Evolutionary conservation across 2,113 vertebrate species (phyloP).

Genomic region (Tichodroma muraria): DNA sequence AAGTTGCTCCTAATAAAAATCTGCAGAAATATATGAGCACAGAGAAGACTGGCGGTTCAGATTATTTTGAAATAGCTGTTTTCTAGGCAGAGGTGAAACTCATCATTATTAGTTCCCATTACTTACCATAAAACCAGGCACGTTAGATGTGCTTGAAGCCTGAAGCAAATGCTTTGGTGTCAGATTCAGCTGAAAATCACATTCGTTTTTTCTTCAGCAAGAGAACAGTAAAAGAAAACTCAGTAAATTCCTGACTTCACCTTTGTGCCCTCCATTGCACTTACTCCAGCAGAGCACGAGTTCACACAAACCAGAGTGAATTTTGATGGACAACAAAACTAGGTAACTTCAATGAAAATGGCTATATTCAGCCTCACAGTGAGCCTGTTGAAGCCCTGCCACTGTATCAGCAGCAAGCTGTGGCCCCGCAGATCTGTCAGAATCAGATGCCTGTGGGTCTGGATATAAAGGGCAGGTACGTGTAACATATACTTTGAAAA

Average conservation of each 20-base stretch:
- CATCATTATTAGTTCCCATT: constrained; percentile 46
- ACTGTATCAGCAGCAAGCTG: neutral
- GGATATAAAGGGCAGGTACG: neutral
- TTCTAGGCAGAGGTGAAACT: constrained; percentile 35
- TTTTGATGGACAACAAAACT: constrained; percentile 48
- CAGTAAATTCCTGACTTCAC: constrained; percentile 46
- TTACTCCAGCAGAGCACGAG: neutral
- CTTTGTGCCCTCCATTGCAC: constrained; percentile 26
- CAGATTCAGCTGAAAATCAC: constrained; percentile 48
- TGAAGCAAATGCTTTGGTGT: constrained; percentile 49
- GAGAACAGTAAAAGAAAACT: constrained; percentile 45
- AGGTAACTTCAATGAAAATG: constrained; percentile 6
- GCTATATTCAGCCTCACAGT: neutral
- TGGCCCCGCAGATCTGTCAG: neutral
- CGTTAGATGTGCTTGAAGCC: constrained; percentile 9
- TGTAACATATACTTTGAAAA: constrained; percentile 17
- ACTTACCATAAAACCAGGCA: constrained; percentile 48
- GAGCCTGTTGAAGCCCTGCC: neutral
- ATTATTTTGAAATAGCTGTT: constrained; percentile 48
- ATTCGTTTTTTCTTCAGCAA: constrained; percentile 27
- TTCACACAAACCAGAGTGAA: constrained; percentile 7
- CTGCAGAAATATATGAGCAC: neutral
- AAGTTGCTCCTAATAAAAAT: neutral
- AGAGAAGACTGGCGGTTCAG: neutral
- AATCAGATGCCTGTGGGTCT: neutral